phyloP scores from a whole-genome alignment of 2,888 invertebrate genomes.

The Dendrolimus pini region DNA sequence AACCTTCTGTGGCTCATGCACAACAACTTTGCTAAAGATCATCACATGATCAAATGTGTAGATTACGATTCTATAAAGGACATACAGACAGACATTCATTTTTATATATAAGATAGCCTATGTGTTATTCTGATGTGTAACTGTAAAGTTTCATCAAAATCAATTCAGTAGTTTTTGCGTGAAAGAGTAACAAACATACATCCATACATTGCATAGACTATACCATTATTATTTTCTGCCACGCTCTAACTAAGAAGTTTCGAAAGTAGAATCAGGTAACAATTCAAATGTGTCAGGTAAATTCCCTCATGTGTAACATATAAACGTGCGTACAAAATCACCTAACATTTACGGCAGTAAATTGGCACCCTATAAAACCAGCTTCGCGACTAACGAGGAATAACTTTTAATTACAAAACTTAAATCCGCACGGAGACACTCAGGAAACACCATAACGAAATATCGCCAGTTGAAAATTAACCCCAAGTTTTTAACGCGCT shows the following conservation, averaged over 20 bases:
- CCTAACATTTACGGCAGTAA: constrained; percentile 21
- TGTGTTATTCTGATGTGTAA: too few relatives aligned
- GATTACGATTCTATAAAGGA: too few relatives aligned
- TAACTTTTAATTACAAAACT: constrained; percentile 67
- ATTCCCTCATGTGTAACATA: not conserved
- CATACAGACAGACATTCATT: too few relatives aligned
- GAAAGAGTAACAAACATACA: too few relatives aligned
- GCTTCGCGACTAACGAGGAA: constrained; percentile 35
- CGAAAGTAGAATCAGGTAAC: not conserved
- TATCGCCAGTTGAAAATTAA: constrained; percentile 32
- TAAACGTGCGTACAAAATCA: constrained; percentile 9
- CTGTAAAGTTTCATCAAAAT: too few relatives aligned
- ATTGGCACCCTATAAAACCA: constrained; percentile 33
- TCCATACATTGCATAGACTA: too few relatives aligned
- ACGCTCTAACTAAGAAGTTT: not conserved
- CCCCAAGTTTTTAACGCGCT: constrained; percentile 20
- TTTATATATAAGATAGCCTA: too few relatives aligned
- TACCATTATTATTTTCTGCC: too few relatives aligned
- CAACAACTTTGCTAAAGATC: too few relatives aligned
- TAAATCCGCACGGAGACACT: constrained; percentile 39
- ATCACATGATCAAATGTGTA: too few relatives aligned
- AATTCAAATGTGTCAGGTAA: not conserved
- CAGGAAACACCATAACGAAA: constrained; percentile 39
- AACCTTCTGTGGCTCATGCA: too few relatives aligned
- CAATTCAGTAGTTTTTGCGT: too few relatives aligned